phyloP scores from a whole-genome alignment of 2,888 invertebrate species.

The Harmothoe impar region DNA sequence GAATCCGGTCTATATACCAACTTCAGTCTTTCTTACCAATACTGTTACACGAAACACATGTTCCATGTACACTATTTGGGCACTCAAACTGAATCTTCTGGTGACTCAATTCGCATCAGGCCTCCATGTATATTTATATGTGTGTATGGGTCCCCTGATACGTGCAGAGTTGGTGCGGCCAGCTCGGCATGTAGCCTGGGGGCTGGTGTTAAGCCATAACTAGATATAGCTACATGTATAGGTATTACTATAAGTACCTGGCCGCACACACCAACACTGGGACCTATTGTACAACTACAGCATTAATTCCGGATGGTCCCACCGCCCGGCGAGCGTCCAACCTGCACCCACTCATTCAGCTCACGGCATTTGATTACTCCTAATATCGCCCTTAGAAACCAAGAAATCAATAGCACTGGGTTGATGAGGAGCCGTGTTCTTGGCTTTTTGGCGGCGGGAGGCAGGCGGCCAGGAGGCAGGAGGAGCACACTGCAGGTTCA shows the following conservation, averaged over 20 bases:
- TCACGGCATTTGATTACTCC: constrained; percentile 33
- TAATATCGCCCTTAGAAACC: constrained; percentile 57
- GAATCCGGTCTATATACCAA: no score
- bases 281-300: background rate
- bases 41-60: no score
- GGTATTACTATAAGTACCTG: constrained; percentile 22
- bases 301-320: constrained; percentile 30
- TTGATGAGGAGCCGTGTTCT: background rate
- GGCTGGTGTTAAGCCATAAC: background rate
- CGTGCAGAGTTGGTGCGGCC: no score
- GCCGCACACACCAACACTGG: background rate
- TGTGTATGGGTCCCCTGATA: no score
- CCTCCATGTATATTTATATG: no score
- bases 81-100: no score
- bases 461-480: background rate
- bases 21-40: no score
- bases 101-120: no score
- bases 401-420: constrained; percentile 28
- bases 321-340: background rate
- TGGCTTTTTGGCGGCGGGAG: background rate
- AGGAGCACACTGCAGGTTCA: background rate
- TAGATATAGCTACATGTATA: constrained; percentile 23
- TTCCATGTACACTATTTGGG: no score
- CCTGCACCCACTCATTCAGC: background rate
- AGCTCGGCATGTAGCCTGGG: background rate